These are phyloP conservation scores for Stenurella melanura DNA, from an alignment of 2,888 invertebrate genomes.

Conservation along the genomic window DNA sequence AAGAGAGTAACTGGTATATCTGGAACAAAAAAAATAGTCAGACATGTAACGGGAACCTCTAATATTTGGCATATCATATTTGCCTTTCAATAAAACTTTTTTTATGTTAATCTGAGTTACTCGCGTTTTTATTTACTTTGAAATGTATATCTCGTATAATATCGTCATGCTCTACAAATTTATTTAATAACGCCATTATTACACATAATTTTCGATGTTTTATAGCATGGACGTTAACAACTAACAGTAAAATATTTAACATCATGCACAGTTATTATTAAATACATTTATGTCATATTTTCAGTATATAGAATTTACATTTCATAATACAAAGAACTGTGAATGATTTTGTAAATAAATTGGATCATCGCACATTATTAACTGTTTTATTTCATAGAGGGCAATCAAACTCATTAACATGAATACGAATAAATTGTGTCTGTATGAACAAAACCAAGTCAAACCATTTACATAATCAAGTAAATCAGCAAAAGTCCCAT, in stretches of 20 bases:
- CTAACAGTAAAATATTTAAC: constrained; percentile 7
- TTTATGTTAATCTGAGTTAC: constrained; percentile 12
- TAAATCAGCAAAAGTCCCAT: too few species aligned
- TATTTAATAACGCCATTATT: constrained; percentile 1
- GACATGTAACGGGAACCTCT: constrained; percentile 17
- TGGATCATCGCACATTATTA: too few species aligned
- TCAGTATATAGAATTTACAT: too few species aligned
- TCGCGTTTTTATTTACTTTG: background rate
- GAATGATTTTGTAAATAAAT: too few species aligned
- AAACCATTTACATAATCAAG: too few species aligned
- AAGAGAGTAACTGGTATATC: constrained; percentile 11
- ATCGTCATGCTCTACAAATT: constrained; percentile 16
- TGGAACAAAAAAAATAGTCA: constrained; percentile 10
- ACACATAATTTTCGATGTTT: background rate
- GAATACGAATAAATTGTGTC: too few species aligned
- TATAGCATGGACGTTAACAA: background rate
- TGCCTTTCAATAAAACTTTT: constrained; percentile 19
- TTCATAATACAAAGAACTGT: too few species aligned
- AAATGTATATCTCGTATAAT: background rate
- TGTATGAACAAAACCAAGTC: too few species aligned
- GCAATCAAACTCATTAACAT: too few species aligned
- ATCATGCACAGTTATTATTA: background rate
- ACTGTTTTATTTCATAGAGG: too few species aligned
- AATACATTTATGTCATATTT: too few species aligned
- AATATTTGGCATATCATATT: constrained; percentile 13